Evolutionary conservation across 2,113 vertebrate species (phyloP), one percentile per base, ranked within the genome.

Genomic region (Heliornis fulica): DNA sequence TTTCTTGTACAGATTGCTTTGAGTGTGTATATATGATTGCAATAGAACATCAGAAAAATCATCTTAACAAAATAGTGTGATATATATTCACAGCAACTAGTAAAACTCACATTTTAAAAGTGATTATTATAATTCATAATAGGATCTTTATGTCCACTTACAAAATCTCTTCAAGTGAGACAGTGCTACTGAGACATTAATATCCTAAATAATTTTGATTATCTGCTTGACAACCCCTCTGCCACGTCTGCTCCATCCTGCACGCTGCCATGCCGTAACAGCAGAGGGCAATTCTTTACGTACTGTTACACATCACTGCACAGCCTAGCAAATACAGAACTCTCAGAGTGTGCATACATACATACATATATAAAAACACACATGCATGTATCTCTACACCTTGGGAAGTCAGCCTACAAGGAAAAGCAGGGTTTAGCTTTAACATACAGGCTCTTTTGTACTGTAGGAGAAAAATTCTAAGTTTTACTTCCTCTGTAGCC

Each of bases 251-350:
- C 84, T 81, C 60, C 43, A 56, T 15, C 46, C 46, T 68, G 83
- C 83, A 78, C 2, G 0, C 5, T 4, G 1, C 18, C 43, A 25
- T 2, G 31, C 43, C 76, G 13, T 0, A 75, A 51, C 40, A 79
- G 57, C 31, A 74, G 17, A 41, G n/a, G 29, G 17, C 40, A 36
- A 43, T 18, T 7, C 36, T 17, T n/a, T 13, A 38, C 15, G 4
- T 3, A 23, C 2, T 64, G 22, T 28, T 75, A 59, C 82, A 81
- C 4, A 8, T 4, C 46, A 69, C 63, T 36, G 26, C 15, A 40
- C 16, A 64, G 20, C 46, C 56, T 11, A 69, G 59, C 26, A 34
- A n/a, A 5, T 0, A 50, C 4, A 68, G 15, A 12, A 31, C 53
- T 53, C 19, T 11, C 46, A 46, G 46, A 8, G 20, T 46, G 22